Base-by-base conservation (phyloP, 2,888 invertebrate species). In the Meliscaeva auricollis region DNA sequence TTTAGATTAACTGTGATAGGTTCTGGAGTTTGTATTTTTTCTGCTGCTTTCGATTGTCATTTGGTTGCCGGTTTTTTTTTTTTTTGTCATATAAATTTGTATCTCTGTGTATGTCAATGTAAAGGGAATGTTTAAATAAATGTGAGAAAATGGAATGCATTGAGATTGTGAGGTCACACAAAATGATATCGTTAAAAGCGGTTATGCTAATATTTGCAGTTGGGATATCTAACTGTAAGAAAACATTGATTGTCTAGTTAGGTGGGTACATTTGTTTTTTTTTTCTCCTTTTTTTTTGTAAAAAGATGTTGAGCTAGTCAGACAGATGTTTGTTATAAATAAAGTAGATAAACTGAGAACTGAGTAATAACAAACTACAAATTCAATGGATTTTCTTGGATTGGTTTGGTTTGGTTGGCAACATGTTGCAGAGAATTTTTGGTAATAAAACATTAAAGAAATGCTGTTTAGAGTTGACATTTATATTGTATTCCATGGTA, bases 1-100 rank as follows among this genome's bases (percentile, higher is more conserved):
- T 88, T 88, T 88, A 90, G 90, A 91, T 90, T 90, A 91, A 74
- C 82, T 87, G 87, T 88, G 88, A 88, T 88, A 88, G 88, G 87
- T 88, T 87, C 87, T 87, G 80, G 77, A 80, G 85, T 87, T 50
- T 62, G 32, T 48, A 77, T 56, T 54, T 84, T 74, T 69, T 76
- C 56, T 72, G 38, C 26, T 26, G 68, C 52, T 84, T 76, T 85
- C 73, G 85, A 77, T 85, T 85, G 81, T 85, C 85, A 85, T 85
- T 81, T 85, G 85, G 72, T 85, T 81, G 72, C 73, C 56, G 68
- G 81, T 56, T 60, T 30, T n/a, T 17, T 11, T 48, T 32, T 32
- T 30, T n/a, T 73, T 50, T 48, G 44, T 41, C 3, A 41, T 35
- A 13, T 22, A 46, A 56, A 48, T 60, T 66, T 76, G 20, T 75